Evolutionary conservation across 2,888 invertebrate genomes (phyloP).

Genomic region (Stenodema calcarata): DNA sequence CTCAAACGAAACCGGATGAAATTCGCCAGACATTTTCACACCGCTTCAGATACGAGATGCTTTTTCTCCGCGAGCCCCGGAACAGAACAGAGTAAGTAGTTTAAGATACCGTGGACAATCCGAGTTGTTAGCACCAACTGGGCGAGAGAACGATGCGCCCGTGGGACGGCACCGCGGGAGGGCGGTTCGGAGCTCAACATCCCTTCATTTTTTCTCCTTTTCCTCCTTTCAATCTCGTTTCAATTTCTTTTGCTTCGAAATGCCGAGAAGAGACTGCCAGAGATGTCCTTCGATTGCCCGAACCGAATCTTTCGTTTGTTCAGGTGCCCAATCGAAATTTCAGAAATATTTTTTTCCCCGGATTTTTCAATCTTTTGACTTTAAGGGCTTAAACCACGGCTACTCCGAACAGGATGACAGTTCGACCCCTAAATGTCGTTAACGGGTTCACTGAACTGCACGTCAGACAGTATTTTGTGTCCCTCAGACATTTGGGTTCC

Average conservation of each 20-base stretch:
- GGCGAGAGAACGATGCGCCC: constrained; percentile 11
- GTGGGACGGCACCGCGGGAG: constrained; percentile 29
- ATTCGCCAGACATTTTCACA: background rate
- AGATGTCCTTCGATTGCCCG: constrained; percentile 13
- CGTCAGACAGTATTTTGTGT: too few species aligned
- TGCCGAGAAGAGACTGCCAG: background rate
- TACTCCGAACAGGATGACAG: too few species aligned
- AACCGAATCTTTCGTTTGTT: background rate
- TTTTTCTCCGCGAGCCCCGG: background rate
- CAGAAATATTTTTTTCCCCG: background rate
- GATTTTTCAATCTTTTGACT: too few species aligned
- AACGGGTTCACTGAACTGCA: too few species aligned
- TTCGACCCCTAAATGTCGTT: too few species aligned
- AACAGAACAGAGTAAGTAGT: background rate
- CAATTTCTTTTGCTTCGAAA: constrained; percentile 32
- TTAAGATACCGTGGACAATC: constrained; percentile 21
- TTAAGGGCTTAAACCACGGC: too few species aligned
- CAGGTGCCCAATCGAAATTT: background rate
- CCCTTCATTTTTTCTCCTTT: constrained; percentile 8
- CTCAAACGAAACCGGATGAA: background rate
- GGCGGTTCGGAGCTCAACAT: background rate
- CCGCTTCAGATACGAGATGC: background rate
- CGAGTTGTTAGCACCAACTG: constrained; percentile 15
- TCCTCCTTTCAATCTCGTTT: constrained; percentile 27
- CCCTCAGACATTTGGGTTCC: too few species aligned